Evolutionary conservation across 2,797 vertebrate species (phyloP).

Genomic region (Telmatherina bonti): DNA sequence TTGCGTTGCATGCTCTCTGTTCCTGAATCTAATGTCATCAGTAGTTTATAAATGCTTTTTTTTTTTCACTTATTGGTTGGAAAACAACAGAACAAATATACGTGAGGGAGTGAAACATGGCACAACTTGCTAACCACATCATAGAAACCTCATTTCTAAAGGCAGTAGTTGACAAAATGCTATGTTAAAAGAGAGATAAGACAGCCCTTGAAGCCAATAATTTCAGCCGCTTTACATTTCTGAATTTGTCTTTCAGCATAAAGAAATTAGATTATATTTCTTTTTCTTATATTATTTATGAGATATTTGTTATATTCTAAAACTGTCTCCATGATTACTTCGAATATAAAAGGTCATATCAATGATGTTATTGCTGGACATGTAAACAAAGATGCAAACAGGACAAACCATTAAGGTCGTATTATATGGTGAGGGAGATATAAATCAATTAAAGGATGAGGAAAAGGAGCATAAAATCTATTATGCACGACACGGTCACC

Average conservation of each 20-base stretch:
- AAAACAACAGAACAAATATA: not conserved
- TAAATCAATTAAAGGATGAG: constrained; percentile 59
- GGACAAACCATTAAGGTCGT: constrained; percentile 62
- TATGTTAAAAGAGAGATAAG: too few relatives aligned
- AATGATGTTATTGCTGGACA: constrained; percentile 14
- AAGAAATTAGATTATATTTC: too few relatives aligned
- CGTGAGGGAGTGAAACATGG: not conserved
- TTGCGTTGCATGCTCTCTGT: not conserved
- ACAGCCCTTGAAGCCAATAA: too few relatives aligned
- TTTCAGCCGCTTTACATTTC: too few relatives aligned
- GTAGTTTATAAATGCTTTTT: not conserved
- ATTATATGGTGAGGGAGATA: constrained; percentile 42
- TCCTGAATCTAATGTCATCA: not conserved
- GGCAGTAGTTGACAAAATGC: not conserved
- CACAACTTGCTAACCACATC: not conserved
- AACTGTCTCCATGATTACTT: constrained; percentile 9
- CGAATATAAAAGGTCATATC: constrained; percentile 14
- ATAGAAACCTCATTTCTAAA: not conserved
- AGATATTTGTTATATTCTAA: too few relatives aligned
- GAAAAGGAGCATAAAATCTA: constrained; percentile 63
- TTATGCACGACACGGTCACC: constrained; percentile 62
- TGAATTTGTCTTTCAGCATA: too few relatives aligned
- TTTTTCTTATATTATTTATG: too few relatives aligned
- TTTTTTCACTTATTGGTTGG: not conserved
- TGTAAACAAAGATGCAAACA: constrained; percentile 45